Evolutionary conservation across 2,113 vertebrate species (phyloP).

Genomic region (Myodes glareolus): DNA sequence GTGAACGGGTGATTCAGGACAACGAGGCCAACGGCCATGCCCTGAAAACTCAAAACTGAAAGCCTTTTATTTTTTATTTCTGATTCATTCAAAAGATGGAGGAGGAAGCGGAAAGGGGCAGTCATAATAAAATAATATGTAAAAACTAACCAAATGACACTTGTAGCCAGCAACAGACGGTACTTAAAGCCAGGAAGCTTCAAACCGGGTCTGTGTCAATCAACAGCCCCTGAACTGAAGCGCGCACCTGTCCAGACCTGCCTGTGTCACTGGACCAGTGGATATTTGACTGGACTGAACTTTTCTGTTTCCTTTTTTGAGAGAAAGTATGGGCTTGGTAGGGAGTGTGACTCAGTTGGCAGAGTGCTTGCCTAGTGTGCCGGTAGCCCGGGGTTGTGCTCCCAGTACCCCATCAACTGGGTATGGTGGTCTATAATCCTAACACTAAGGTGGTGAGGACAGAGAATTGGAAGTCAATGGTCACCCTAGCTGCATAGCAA

Average conservation of each 20-base stretch:
- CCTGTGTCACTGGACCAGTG: background rate
- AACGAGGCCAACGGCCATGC: background rate
- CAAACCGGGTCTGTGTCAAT: background rate
- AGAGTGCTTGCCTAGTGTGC: background rate
- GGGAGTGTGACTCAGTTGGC: background rate
- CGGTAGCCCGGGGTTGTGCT: background rate
- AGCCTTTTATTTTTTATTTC: background rate
- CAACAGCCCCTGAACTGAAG: background rate
- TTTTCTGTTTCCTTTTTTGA: slow-evolving; percentile 33
- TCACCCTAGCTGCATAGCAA: background rate
- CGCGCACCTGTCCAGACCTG: background rate
- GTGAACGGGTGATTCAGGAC: background rate
- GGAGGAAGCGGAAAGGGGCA: slow-evolving; percentile 22
- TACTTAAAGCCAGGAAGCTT: slow-evolving; percentile 20
- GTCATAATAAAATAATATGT: slow-evolving; percentile 57
- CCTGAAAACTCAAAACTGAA: background rate
- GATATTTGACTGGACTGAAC: background rate
- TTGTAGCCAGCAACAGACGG: background rate
- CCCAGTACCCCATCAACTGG: background rate
- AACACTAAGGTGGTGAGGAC: background rate
- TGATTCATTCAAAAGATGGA: background rate
- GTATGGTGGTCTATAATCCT: background rate
- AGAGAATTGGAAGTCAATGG: background rate
- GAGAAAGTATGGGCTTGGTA: background rate
- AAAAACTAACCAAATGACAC: slow-evolving; percentile 63